Conservation (phyloP, 2,888 invertebrate species). For the Nomada ruficornis region DNA sequence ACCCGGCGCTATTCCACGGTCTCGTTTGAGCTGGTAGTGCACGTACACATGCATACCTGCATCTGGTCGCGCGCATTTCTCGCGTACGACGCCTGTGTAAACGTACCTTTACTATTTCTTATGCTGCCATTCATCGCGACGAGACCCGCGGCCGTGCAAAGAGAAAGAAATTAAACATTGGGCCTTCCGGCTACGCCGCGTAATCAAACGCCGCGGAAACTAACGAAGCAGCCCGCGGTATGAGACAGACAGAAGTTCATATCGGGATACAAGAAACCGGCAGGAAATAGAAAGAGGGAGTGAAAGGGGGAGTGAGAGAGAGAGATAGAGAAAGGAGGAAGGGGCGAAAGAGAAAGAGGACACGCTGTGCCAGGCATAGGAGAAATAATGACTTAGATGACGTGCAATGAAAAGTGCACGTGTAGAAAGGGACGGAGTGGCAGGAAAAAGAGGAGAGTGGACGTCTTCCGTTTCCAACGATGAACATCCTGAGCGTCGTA, state of each 20-base stretch:
- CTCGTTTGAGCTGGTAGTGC: neutral
- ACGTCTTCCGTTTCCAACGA: conserved; percentile 6
- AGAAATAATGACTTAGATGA: conserved; percentile 59
- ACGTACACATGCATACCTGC: neutral
- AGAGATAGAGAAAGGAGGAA: neutral
- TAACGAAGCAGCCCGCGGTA: conserved; percentile 52
- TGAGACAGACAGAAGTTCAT: conserved; percentile 32
- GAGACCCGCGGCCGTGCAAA: conserved; percentile 60
- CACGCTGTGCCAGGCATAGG: conserved; percentile 24
- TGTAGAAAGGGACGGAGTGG: neutral
- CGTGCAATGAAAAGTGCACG: conserved; percentile 33
- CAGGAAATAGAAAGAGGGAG: conserved; percentile 4
- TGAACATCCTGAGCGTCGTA: neutral
- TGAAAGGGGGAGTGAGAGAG: too few species aligned
- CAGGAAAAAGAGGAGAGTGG: neutral
- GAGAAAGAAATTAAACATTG: conserved; percentile 78
- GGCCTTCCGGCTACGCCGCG: conserved; percentile 70
- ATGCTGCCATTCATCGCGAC: conserved; percentile 66
- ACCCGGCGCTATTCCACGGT: conserved; percentile 25
- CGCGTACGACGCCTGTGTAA: conserved; percentile 33
- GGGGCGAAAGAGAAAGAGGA: conserved; percentile 3
- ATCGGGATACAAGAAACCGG: conserved; percentile 55
- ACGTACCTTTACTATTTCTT: conserved; percentile 64
- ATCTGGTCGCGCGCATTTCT: conserved; percentile 15
- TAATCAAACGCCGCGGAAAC: conserved; percentile 75